Percentiles rank a stretch among this genome's conserved stretches.
Evolutionary conservation across 1,140 invertebrate species (phyloP).

Genomic region (Rhyzopertha dominica): DNA sequence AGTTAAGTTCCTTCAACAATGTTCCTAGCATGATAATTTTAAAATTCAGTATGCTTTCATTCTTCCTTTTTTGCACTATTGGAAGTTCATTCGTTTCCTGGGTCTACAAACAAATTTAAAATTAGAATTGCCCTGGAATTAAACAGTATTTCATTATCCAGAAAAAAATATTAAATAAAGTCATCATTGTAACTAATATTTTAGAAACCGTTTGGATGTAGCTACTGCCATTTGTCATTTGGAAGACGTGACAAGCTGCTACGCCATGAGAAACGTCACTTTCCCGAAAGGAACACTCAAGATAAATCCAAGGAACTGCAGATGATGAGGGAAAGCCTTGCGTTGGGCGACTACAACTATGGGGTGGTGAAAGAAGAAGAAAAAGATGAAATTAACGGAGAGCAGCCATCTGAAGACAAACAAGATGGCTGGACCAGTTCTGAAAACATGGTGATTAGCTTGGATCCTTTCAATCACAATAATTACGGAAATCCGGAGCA

Average conservation of each 20-base stretch:
- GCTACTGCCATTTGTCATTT: conserved; percentile 62
- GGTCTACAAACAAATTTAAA: too few relatives aligned
- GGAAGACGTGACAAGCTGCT: conserved; percentile 57
- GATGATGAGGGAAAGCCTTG: conserved; percentile 33
- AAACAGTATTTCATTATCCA: too few relatives aligned
- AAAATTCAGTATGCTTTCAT: too few relatives aligned
- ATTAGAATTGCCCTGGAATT: too few relatives aligned
- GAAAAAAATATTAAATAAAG: too few relatives aligned
- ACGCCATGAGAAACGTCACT: conserved; percentile 56
- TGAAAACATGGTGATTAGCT: conserved; percentile 54
- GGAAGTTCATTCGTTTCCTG: too few relatives aligned
- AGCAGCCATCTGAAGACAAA: conserved; percentile 21
- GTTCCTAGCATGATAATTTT: too few relatives aligned
- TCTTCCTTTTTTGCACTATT: too few relatives aligned
- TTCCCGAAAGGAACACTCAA: conserved; percentile 32
- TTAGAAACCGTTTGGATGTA: conserved; percentile 66
- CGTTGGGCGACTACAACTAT: conserved; percentile 27
- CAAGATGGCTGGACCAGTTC: conserved; percentile 22
- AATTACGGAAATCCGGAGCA: conserved; percentile 19
- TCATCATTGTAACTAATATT: too few relatives aligned
- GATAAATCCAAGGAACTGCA: conserved; percentile 36
- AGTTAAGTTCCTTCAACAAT: too few relatives aligned
- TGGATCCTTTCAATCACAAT: conserved; percentile 52
- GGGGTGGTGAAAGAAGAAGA: conserved; percentile 17
- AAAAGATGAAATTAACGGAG: conserved; percentile 3